These are phyloP conservation scores for Echinometra lucunter DNA, from an alignment of 53 echinoderm and acorn worm species.

Conservation along the genomic window DNA sequence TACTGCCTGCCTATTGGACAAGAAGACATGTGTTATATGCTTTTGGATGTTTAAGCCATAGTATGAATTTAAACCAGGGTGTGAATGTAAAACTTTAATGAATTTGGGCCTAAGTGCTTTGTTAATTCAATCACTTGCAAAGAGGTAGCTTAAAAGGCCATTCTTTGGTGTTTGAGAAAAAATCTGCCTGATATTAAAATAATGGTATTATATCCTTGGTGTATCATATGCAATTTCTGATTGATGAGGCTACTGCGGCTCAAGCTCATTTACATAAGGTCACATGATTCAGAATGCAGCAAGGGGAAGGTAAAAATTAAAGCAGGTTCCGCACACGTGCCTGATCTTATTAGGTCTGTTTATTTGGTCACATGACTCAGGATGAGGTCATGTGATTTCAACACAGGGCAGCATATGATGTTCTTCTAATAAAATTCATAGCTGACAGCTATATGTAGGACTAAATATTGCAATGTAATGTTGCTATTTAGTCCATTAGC, in stretches of 20 bases:
- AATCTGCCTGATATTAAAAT: too few species aligned
- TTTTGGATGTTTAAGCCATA: too few species aligned
- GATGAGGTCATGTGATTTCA: constrained; percentile 69
- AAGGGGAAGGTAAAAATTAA: constrained; percentile 60
- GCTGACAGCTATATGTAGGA: background rate
- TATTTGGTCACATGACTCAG: constrained; percentile 71
- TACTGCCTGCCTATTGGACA: too few species aligned
- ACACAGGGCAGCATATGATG: background rate
- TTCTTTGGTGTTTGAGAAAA: background rate
- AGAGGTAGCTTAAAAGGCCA: too few species aligned
- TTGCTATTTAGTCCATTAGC: too few species aligned
- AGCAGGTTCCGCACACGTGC: constrained; percentile 68
- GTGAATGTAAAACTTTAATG: too few species aligned
- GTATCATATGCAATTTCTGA: background rate
- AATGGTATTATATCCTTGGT: too few species aligned
- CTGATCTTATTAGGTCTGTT: constrained; percentile 56
- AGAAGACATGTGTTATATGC: too few species aligned
- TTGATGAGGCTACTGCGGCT: background rate
- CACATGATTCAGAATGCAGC: constrained; percentile 63
- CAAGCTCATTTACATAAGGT: constrained; percentile 69
- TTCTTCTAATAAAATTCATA: background rate
- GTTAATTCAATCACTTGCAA: too few species aligned
- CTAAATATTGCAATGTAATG: background rate
- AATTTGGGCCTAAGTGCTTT: too few species aligned
- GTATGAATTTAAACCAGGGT: too few species aligned